Conservation (phyloP, 2,113 vertebrate genomes). For the Eulemur macaco region DNA sequence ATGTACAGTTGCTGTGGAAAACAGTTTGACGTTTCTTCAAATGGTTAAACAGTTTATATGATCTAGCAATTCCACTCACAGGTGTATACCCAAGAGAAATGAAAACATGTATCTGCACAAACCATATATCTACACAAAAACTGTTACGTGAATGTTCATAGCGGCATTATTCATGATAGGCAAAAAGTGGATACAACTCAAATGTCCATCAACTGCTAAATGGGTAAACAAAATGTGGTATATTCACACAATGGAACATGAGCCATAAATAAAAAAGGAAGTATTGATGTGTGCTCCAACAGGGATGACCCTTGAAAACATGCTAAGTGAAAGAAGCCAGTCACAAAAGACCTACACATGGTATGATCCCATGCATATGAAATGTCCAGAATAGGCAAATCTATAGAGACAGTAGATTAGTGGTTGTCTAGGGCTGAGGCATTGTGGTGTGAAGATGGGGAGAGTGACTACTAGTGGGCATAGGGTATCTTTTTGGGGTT, state of each 20-base stretch:
- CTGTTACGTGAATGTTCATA: neutral
- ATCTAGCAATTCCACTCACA: neutral
- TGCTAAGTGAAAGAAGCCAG: neutral
- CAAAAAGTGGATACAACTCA: neutral
- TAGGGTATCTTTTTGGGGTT: neutral
- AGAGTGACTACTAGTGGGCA: neutral
- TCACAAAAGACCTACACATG: neutral
- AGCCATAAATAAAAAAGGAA: neutral
- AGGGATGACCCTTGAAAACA: neutral
- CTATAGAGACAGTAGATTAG: neutral
- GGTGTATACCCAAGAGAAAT: neutral
- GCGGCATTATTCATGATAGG: neutral
- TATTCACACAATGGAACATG: neutral
- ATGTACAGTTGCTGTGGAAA: conserved; percentile 1
- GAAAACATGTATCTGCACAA: neutral
- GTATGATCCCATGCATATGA: neutral
- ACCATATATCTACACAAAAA: neutral
- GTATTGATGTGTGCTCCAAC: neutral
- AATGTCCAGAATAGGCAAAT: neutral
- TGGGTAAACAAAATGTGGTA: neutral
- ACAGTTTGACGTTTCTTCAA: neutral
- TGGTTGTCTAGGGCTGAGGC: neutral
- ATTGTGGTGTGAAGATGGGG: neutral
- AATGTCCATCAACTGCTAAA: neutral
- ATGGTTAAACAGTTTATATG: neutral